Evolutionary conservation across 1,140 invertebrate species (phyloP).

Genomic region (Charaxes varanes): DNA sequence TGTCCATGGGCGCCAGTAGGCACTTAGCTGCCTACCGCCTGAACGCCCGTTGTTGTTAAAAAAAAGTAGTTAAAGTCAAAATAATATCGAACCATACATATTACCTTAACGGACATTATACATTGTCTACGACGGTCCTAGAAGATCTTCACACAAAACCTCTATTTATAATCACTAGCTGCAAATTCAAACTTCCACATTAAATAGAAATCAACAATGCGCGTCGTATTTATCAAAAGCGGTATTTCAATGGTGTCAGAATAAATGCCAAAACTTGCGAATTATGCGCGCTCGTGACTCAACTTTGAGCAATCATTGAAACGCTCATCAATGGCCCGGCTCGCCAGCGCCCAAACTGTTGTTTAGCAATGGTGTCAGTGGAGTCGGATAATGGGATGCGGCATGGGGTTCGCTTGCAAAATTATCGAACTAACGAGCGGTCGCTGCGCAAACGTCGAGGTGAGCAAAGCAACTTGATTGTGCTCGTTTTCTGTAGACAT

Average conservation of each 20-base stretch:
- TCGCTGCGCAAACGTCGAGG: constrained; percentile 4
- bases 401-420: constrained; percentile 20
- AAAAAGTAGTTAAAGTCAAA: too few relatives aligned
- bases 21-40: too few relatives aligned
- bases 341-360: constrained; percentile 19
- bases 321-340: constrained; percentile 34
- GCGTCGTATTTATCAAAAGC: constrained; percentile 5
- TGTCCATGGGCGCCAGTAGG: too few relatives aligned
- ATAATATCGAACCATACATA: too few relatives aligned
- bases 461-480: constrained; percentile 10
- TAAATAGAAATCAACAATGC: too few relatives aligned
- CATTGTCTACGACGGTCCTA: too few relatives aligned
- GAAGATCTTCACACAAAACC: too few relatives aligned
- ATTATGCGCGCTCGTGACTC: constrained; percentile 48
- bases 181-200: too few relatives aligned
- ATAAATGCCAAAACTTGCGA: constrained; percentile 49
- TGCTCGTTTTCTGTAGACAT: constrained; percentile 9
- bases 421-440: constrained; percentile 11
- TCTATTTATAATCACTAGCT: too few relatives aligned
- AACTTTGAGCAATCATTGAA: constrained; percentile 47
- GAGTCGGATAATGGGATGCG: constrained; percentile 22
- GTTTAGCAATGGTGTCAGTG: constrained; percentile 18
- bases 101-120: too few relatives aligned
- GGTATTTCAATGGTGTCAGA: constrained; percentile 9
- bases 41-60: too few relatives aligned